These are phyloP conservation scores for Agrilus biguttatus DNA, from an alignment of 2,888 invertebrate species.

Conservation along the genomic window DNA sequence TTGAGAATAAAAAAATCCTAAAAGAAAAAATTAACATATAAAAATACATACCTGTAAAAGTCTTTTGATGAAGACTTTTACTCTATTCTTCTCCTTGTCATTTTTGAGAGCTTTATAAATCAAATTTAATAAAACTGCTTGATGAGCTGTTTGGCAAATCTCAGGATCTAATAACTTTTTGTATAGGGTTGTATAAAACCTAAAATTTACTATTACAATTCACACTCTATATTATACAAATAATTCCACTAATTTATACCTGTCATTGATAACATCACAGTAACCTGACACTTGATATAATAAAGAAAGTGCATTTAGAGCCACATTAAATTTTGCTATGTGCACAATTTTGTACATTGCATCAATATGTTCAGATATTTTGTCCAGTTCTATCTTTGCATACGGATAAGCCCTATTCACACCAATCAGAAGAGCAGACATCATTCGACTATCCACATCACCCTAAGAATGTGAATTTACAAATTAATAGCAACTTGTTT, in stretches of 20 bases:
- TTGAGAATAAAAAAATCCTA: no score
- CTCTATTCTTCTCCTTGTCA: conserved; percentile 56
- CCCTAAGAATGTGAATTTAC: conserved; percentile 32
- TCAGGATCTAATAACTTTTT: conserved; percentile 69
- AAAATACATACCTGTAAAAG: conserved; percentile 45
- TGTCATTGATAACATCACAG: conserved; percentile 36
- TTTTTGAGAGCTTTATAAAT: conserved; percentile 71
- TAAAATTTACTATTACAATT: conserved; percentile 19
- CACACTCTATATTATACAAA: background rate
- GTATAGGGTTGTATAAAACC: conserved; percentile 82
- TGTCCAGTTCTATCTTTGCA: conserved; percentile 47
- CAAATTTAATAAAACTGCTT: conserved; percentile 73
- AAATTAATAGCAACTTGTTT: conserved; percentile 7
- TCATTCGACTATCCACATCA: conserved; percentile 68
- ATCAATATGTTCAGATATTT: conserved; percentile 50
- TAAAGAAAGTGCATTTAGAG: conserved; percentile 41
- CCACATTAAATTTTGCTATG: conserved; percentile 57
- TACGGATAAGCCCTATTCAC: conserved; percentile 76
- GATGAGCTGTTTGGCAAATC: conserved; percentile 50
- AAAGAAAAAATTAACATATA: background rate
- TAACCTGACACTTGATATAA: conserved; percentile 48
- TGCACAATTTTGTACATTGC: conserved; percentile 73
- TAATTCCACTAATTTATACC: conserved; percentile 28
- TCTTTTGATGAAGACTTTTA: conserved; percentile 76
- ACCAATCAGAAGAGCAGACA: conserved; percentile 70